A percentile compares a stretch with the other conserved stretches of the same genome.
Conservation (phyloP, 2,113 vertebrate genomes). For the Sceloporus undulatus region DNA sequence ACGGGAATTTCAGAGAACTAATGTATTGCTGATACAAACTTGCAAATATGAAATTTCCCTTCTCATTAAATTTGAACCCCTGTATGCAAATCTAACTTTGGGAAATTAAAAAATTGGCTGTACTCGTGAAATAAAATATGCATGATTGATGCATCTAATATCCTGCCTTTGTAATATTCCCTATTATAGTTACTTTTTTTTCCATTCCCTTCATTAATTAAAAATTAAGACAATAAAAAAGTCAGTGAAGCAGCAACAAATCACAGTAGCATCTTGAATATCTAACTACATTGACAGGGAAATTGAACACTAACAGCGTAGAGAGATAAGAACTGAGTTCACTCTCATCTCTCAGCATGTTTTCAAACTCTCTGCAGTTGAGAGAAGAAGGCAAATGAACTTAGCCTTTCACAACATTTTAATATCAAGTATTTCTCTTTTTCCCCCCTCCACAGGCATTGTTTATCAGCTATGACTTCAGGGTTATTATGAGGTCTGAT, state of each 20-base stretch:
- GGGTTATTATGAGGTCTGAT: slow-evolving; percentile 33
- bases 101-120: slow-evolving; percentile 60
- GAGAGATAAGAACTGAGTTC: slow-evolving; percentile 43
- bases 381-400: slow-evolving; percentile 3
- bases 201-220: slow-evolving; percentile 63
- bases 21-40: slow-evolving; percentile 53
- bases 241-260: slow-evolving; percentile 52
- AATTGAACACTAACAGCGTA: slow-evolving; percentile 37
- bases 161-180: slow-evolving; percentile 35
- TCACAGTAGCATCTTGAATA: slow-evolving; percentile 40
- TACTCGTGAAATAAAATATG: slow-evolving; percentile 53
- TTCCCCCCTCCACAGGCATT: slow-evolving; percentile 2
- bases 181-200: slow-evolving; percentile 51
- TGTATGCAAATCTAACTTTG: slow-evolving; percentile 51
- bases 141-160: slow-evolving; percentile 60
- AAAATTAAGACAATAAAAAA: slow-evolving; percentile 61
- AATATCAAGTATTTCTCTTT: slow-evolving; percentile 29
- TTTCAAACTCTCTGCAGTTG: slow-evolving; percentile 40
- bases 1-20: slow-evolving; percentile 33
- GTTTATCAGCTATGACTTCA: slow-evolving; percentile 19
- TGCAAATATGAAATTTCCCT: slow-evolving; percentile 53
- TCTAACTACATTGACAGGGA: slow-evolving; percentile 7
- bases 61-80: slow-evolving; percentile 54
- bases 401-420: slow-evolving; percentile 39
- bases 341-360: slow-evolving; percentile 18